Evolutionary conservation across 2,113 vertebrate genomes (phyloP).

Genomic region (Chaetodon trifascialis): DNA sequence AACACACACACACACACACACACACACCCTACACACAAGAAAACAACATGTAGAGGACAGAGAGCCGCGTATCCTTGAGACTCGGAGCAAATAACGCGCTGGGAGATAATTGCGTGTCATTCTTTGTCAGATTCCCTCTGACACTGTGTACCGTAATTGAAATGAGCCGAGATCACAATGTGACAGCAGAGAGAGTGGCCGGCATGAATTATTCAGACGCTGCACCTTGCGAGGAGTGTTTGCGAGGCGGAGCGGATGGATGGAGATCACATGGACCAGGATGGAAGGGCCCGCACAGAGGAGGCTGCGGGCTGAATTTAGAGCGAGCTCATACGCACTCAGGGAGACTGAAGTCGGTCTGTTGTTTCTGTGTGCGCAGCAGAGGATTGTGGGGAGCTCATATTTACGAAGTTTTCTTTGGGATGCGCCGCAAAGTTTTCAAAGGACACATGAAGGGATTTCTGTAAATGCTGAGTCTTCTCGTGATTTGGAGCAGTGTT

Average conservation of each 20-base stretch:
- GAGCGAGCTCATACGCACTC: conserved; percentile 54
- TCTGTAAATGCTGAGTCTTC: not conserved
- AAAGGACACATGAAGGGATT: not conserved
- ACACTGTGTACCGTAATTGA: conserved; percentile 58
- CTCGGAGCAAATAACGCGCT: conserved; percentile 45
- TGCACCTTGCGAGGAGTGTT: conserved; percentile 61
- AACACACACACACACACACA: conserved; percentile 32
- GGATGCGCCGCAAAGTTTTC: not conserved
- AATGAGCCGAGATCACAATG: conserved; percentile 69
- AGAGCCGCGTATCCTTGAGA: conserved; percentile 35
- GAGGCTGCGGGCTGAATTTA: conserved; percentile 55
- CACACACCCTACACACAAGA: not conserved
- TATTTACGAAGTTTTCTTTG: conserved; percentile 6
- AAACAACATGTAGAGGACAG: conserved; percentile 29
- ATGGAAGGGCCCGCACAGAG: conserved; percentile 46
- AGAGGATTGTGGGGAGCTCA: conserved; percentile 3
- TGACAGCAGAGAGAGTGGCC: conserved; percentile 48
- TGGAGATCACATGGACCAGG: conserved; percentile 58
- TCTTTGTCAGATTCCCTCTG: conserved; percentile 64
- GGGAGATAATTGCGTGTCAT: conserved; percentile 66
- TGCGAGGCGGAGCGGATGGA: conserved; percentile 49
- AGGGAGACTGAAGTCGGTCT: conserved; percentile 29
- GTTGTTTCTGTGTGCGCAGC: conserved; percentile 15
- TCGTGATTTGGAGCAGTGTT: not conserved
- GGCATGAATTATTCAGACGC: conserved; percentile 70